phyloP scores from a whole-genome alignment of 2,113 vertebrate genomes.

The Notechis scutatus region DNA sequence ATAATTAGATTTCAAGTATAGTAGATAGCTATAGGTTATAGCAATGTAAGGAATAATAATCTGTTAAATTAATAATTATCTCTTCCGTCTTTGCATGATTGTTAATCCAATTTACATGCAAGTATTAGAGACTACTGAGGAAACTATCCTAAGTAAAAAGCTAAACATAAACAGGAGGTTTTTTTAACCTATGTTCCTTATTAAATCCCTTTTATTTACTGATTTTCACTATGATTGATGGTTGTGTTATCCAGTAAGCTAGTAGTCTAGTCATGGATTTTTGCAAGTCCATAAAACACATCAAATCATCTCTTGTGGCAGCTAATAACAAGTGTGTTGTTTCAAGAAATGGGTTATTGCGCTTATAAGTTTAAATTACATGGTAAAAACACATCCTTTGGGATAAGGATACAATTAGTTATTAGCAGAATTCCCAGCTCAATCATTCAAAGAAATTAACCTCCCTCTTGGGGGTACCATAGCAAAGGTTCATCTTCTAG shows the following conservation, averaged over 20 bases:
- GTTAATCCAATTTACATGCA: neutral
- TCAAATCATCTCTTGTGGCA: neutral
- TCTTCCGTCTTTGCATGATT: neutral
- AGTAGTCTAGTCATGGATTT: neutral
- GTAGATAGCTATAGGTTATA: neutral
- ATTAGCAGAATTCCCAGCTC: neutral
- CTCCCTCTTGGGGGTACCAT: neutral
- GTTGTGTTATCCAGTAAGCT: neutral
- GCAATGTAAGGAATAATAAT: neutral
- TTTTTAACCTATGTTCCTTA: neutral
- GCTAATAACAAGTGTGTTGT: neutral
- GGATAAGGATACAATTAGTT: neutral
- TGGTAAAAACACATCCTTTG: neutral
- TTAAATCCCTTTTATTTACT: neutral
- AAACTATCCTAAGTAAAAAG: neutral
- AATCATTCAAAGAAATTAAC: neutral
- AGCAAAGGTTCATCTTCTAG: neutral
- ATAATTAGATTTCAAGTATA: neutral
- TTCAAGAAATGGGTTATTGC: neutral
- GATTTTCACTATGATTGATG: neutral
- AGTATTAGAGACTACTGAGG: neutral
- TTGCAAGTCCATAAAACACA: neutral
- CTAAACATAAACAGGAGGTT: neutral
- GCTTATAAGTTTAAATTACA: neutral
- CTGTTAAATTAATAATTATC: too few species aligned